Conservation (phyloP, 1,140 invertebrate species). For the Tribolium castaneum region DNA sequence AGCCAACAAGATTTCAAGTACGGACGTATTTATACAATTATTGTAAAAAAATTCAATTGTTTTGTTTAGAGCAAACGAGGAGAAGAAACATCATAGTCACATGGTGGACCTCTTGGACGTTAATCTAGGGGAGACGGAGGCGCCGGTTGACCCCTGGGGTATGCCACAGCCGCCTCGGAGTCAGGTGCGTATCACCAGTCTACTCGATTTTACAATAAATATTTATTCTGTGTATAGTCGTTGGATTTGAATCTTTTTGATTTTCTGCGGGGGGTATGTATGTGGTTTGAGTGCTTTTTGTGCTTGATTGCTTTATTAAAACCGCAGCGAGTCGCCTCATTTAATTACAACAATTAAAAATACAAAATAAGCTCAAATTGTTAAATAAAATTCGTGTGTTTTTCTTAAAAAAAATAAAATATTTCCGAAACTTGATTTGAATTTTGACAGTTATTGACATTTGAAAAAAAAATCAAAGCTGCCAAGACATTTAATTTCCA, state of each 20-base stretch:
- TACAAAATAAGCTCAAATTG: too few relatives aligned
- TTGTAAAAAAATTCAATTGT: background rate
- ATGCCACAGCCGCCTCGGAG: conserved; percentile 66
- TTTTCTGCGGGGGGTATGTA: conserved; percentile 51
- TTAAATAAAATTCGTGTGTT: too few relatives aligned
- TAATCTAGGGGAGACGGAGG: conserved; percentile 72
- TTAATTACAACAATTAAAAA: too few relatives aligned
- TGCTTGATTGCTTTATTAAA: background rate
- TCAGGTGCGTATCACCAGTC: conserved; percentile 50
- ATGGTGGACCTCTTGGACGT: conserved; percentile 87
- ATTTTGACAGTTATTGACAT: too few relatives aligned
- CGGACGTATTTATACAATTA: conserved; percentile 37
- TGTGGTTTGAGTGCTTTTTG: background rate
- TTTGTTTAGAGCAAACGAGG: conserved; percentile 28
- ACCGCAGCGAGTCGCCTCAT: background rate
- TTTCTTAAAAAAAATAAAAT: too few relatives aligned
- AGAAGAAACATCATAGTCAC: conserved; percentile 69
- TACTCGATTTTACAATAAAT: conserved; percentile 14
- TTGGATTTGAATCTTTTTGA: conserved; percentile 54
- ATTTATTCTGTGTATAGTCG: conserved; percentile 46
- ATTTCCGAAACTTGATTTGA: too few relatives aligned
- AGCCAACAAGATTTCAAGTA: conserved; percentile 91
- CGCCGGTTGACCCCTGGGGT: conserved; percentile 78
- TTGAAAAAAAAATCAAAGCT: too few relatives aligned
- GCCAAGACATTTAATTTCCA: too few relatives aligned